These are phyloP conservation scores for Pseudobourletiella spinata DNA, from an alignment of 1,140 invertebrate species.

Conservation along the genomic window DNA sequence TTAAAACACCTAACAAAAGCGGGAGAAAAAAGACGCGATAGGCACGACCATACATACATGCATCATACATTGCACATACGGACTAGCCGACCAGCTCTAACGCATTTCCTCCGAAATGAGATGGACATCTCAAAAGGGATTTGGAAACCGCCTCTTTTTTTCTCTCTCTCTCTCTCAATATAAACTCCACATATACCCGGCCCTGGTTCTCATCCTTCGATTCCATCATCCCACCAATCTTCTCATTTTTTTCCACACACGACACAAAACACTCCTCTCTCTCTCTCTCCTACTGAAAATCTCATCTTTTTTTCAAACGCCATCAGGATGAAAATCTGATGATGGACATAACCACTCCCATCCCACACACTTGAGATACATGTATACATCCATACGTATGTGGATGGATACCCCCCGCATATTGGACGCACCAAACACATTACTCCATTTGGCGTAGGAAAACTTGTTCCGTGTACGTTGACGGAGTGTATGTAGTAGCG, in stretches of 20 bases:
- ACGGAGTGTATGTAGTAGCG: too few species aligned
- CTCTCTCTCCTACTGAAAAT: background rate
- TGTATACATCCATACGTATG: too few species aligned
- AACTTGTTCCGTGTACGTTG: too few species aligned
- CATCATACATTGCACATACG: background rate
- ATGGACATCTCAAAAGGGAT: conserved; percentile 3
- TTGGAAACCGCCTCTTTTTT: background rate
- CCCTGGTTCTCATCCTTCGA: too few species aligned
- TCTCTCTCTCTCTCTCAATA: background rate
- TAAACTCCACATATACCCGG: too few species aligned
- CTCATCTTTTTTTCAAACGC: background rate
- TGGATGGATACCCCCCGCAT: too few species aligned
- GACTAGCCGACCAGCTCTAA: too few species aligned
- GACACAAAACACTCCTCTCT: background rate
- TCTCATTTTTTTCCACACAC: background rate
- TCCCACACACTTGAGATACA: too few species aligned
- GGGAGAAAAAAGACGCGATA: background rate
- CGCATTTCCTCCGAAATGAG: background rate
- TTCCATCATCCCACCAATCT: background rate
- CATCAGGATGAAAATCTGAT: too few species aligned
- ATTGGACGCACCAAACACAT: too few species aligned
- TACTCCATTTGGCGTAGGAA: too few species aligned
- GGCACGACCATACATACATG: background rate
- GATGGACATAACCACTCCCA: too few species aligned
- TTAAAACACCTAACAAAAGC: background rate